Evolutionary conservation across 2,797 vertebrate genomes (phyloP).

Genomic region (Sebastes alutus): DNA sequence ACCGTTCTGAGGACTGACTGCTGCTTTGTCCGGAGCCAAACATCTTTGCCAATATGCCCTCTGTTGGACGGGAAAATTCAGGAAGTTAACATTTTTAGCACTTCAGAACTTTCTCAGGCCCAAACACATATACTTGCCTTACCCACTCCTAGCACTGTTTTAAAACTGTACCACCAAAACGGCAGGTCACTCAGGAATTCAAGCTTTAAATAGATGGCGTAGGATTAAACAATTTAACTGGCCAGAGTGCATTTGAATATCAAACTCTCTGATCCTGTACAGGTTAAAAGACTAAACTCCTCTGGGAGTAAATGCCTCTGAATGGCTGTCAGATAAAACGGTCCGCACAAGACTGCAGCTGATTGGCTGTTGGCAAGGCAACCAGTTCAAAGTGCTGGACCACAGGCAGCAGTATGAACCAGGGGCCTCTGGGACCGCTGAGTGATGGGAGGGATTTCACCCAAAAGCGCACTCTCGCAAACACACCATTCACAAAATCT

Average conservation of each 20-base stretch:
- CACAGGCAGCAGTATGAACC: conserved; percentile 37
- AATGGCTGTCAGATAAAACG: conserved; percentile 55
- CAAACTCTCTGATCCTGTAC: conserved; percentile 28
- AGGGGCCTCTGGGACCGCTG: conserved; percentile 26
- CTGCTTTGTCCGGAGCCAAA: conserved; percentile 28
- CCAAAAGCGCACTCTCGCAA: background rate
- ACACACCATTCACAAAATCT: conserved; percentile 12
- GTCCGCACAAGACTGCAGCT: conserved; percentile 36
- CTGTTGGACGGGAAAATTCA: background rate
- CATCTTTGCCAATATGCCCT: background rate
- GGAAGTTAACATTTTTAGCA: background rate
- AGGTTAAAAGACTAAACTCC: conserved; percentile 60
- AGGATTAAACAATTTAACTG: conserved; percentile 10
- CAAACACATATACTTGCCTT: background rate
- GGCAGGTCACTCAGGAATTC: background rate
- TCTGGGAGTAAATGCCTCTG: conserved; percentile 44
- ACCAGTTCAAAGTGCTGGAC: conserved; percentile 49
- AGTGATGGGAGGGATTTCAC: conserved; percentile 3
- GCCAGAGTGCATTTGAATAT: conserved; percentile 22
- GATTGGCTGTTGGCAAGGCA: conserved; percentile 65
- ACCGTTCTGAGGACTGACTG: conserved; percentile 22
- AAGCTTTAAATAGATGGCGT: background rate
- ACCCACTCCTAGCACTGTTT: background rate
- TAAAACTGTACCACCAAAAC: background rate
- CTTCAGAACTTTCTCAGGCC: background rate